These are phyloP conservation scores for Sipha maydis DNA, from an alignment of 2,888 invertebrate genomes.

Conservation along the genomic window DNA sequence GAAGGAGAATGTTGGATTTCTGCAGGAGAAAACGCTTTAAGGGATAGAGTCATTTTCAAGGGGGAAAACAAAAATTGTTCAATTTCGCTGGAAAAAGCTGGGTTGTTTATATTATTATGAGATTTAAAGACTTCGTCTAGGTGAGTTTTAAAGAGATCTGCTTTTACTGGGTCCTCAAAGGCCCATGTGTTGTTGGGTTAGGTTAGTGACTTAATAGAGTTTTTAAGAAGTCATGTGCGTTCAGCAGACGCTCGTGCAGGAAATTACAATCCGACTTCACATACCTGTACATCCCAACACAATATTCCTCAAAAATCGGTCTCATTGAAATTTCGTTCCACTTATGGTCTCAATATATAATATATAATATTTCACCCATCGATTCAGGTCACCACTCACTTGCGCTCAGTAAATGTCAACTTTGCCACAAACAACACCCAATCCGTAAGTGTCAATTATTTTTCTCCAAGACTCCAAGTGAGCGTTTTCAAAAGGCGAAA, in stretches of 20 bases:
- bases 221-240: no score
- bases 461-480: background rate
- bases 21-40: conserved; percentile 24
- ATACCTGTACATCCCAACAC: no score
- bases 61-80: background rate
- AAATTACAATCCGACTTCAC: no score
- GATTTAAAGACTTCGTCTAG: background rate
- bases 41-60: background rate
- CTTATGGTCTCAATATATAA: no score
- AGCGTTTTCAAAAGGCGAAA: background rate
- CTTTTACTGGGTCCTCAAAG: background rate
- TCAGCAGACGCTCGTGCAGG: no score
- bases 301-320: no score
- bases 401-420: background rate
- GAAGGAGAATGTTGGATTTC: conserved; percentile 12
- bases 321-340: no score
- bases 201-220: no score
- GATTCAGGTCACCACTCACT: no score
- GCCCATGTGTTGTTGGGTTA: no score
- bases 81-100: background rate
- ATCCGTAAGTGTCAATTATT: background rate
- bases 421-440: background rate
- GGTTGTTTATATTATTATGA: conserved; percentile 8
- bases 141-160: background rate
- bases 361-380: no score